A percentile compares a stretch with the other conserved stretches of the same genome.
Conservation (phyloP, 2,888 invertebrate genomes). For the Lathronympha strigana region DNA sequence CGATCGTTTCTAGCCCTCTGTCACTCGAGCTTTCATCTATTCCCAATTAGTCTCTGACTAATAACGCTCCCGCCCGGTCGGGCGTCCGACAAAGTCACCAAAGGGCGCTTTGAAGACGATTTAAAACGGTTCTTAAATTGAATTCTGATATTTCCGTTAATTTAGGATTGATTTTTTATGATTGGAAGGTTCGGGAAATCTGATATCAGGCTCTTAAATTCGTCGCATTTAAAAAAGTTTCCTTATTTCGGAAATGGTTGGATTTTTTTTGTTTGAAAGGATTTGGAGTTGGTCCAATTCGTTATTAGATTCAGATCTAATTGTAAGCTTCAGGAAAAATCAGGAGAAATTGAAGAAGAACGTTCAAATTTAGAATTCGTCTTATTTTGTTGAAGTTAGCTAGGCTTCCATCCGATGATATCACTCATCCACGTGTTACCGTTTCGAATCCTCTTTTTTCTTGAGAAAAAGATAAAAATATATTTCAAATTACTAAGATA, state of each 20-base stretch:
- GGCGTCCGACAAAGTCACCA: constrained; percentile 15
- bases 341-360: no score
- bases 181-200: background rate
- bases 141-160: background rate
- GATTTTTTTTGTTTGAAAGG: no score
- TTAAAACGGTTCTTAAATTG: constrained; percentile 15
- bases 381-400: no score
- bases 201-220: background rate
- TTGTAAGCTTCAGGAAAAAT: no score
- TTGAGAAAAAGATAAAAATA: background rate
- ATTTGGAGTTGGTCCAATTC: no score
- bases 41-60: constrained; percentile 23
- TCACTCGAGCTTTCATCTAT: constrained; percentile 6
- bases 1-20: background rate
- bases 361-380: no score
- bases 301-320: no score
- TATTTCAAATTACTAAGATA: constrained; percentile 10
- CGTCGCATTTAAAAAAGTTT: no score
- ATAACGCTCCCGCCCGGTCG: constrained; percentile 18
- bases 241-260: no score
- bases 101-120: background rate
- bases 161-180: background rate
- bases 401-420: no score
- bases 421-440: no score
- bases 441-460: background rate